These are phyloP conservation scores for Callipepla californica DNA, from an alignment of 2,113 vertebrate species.

Conservation along the genomic window DNA sequence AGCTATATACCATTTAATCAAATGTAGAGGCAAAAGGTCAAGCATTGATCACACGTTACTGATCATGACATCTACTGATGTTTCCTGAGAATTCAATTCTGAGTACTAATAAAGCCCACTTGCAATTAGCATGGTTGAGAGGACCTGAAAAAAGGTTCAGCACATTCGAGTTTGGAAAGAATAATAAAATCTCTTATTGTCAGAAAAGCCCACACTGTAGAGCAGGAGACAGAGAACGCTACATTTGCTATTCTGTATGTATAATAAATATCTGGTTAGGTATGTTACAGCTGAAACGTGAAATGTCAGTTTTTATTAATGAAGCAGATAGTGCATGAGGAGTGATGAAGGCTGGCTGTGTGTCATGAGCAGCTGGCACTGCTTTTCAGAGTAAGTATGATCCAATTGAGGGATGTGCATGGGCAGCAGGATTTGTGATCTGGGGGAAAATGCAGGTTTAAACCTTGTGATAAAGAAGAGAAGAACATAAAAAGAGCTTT, in stretches of 20 bases:
- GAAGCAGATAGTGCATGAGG: conserved; percentile 1
- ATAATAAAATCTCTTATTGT: conserved; percentile 68
- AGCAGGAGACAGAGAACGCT: conserved; percentile 44
- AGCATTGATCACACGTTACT: conserved; percentile 80
- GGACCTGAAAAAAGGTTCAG: conserved; percentile 72
- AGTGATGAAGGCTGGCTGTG: conserved; percentile 18
- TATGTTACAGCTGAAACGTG: conserved; percentile 49
- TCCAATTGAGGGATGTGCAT: background rate
- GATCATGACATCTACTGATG: conserved; percentile 66
- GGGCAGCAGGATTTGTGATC: conserved; percentile 1
- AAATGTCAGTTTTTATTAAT: conserved; percentile 74
- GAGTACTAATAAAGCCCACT: conserved; percentile 65
- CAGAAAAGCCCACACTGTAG: conserved; percentile 15
- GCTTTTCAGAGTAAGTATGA: conserved; percentile 26
- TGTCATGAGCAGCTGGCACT: background rate
- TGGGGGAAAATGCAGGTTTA: background rate
- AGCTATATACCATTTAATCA: conserved; percentile 80
- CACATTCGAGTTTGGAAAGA: conserved; percentile 72
- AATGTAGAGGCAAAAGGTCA: conserved; percentile 79
- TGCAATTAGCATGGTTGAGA: conserved; percentile 72
- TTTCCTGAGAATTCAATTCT: conserved; percentile 76
- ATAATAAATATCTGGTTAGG: conserved; percentile 49
- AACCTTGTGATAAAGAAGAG: background rate
- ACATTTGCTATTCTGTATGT: conserved; percentile 34
- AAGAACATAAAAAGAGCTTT: conserved; percentile 32